Percentiles rank a stretch among this genome's conserved stretches.
Evolutionary conservation across 2,888 invertebrate species (phyloP).

Genomic region (Crioceris asparagi): DNA sequence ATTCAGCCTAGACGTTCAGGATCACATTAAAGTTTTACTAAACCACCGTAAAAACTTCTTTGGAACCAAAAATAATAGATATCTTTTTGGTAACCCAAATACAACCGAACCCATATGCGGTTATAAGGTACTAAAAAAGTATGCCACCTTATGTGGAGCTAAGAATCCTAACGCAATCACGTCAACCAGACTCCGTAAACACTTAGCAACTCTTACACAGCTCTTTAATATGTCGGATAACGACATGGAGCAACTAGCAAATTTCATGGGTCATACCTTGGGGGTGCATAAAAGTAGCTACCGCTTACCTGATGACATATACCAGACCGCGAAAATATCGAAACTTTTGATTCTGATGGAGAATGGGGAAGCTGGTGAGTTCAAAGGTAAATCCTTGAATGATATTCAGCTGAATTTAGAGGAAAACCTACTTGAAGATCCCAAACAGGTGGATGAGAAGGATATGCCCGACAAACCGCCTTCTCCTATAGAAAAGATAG

Average conservation of each 20-base stretch:
- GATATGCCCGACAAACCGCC: too few species aligned
- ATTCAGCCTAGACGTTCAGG: slow-evolving; percentile 19
- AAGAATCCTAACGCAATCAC: too few species aligned
- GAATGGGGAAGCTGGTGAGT: slow-evolving; percentile 11
- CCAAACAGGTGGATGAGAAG: too few species aligned
- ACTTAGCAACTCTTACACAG: too few species aligned
- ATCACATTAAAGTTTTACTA: slow-evolving; percentile 10
- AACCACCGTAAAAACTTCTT: too few species aligned
- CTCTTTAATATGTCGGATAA: slow-evolving; percentile 14
- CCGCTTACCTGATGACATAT: slow-evolving; percentile 11
- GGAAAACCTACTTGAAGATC: slow-evolving; percentile 6
- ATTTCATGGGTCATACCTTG: slow-evolving; percentile 20
- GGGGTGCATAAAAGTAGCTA: slow-evolving; percentile 15
- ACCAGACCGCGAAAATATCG: slow-evolving; percentile 8
- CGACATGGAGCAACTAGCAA: slow-evolving; percentile 19
- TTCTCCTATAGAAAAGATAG: too few species aligned
- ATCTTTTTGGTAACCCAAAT: slow-evolving; percentile 8
- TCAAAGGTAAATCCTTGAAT: slow-evolving; percentile 13
- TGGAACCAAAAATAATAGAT: slow-evolving; percentile 4
- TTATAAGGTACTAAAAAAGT: slow-evolving; percentile 19
- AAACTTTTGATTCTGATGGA: slow-evolving; percentile 13
- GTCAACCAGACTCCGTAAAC: too few species aligned
- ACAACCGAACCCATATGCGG: slow-evolving; percentile 12
- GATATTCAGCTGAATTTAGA: slow-evolving; percentile 14
- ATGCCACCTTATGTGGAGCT: slow-evolving; percentile 16